These are phyloP conservation scores for Echiichthys vipera DNA, from an alignment of 2,797 vertebrate species.

Conservation along the genomic window DNA sequence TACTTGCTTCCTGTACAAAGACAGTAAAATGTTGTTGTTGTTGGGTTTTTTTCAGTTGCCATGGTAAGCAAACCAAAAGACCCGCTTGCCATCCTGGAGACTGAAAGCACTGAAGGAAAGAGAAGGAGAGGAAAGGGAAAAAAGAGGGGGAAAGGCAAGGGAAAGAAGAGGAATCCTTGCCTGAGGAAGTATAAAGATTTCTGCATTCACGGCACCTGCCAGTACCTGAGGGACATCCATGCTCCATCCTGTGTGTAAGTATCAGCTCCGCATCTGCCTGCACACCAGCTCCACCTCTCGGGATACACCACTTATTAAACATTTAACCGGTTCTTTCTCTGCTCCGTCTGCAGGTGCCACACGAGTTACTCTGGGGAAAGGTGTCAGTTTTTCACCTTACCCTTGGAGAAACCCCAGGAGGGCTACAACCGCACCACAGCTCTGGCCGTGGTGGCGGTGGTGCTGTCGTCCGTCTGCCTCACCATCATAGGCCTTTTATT, in stretches of 20 bases:
- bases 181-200: conserved; percentile 93
- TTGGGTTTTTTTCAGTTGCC: conserved; percentile 81
- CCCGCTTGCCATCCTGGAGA: conserved; percentile 75
- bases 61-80: conserved; percentile 93
- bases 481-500: conserved; percentile 92
- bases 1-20: too few relatives aligned
- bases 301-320: background rate
- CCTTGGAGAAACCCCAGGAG: conserved; percentile 78
- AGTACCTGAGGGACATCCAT: conserved; percentile 87
- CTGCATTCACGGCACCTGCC: conserved; percentile 96
- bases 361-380: conserved; percentile 90
- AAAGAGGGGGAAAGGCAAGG: conserved; percentile 90
- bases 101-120: conserved; percentile 71
- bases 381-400: conserved; percentile 89
- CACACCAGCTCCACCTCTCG: too few relatives aligned
- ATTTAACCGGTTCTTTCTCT: background rate
- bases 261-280: background rate
- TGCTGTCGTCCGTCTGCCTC: conserved; percentile 94
- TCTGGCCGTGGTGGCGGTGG: conserved; percentile 92
- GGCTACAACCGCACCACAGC: conserved; percentile 92
- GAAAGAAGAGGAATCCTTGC: conserved; percentile 96
- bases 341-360: conserved; percentile 85
- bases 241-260: conserved; percentile 93
- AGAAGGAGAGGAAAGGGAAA: conserved; percentile 81
- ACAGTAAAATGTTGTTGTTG: background rate